These are phyloP conservation scores for Malthinus flaveolus DNA, from an alignment of 2,888 invertebrate genomes.

Conservation along the genomic window DNA sequence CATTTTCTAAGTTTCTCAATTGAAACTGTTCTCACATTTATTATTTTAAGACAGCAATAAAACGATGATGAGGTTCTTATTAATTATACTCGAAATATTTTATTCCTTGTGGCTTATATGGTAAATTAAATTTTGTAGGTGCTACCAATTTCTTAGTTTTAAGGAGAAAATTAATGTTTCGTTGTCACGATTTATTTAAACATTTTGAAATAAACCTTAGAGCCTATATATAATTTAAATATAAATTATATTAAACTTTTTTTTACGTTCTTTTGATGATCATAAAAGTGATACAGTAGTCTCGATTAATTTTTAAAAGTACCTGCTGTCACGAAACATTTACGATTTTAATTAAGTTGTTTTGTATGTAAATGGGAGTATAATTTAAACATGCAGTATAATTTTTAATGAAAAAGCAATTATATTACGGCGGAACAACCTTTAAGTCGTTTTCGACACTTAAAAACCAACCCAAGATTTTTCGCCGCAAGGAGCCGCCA, in stretches of 20 bases:
- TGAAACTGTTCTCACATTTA: conserved; percentile 53
- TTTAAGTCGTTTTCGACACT: conserved; percentile 44
- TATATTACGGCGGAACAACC: conserved; percentile 35
- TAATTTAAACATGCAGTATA: conserved; percentile 2
- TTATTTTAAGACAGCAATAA: conserved; percentile 44
- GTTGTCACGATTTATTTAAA: background rate
- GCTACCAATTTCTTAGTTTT: background rate
- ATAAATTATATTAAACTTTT: too few relatives aligned
- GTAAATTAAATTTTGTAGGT: too few relatives aligned
- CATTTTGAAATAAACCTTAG: background rate
- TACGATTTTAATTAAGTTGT: conserved; percentile 47
- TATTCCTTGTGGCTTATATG: too few relatives aligned
- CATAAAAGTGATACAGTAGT: conserved; percentile 3
- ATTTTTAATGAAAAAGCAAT: conserved; percentile 6
- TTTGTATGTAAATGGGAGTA: conserved; percentile 4
- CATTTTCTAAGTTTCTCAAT: conserved; percentile 49
- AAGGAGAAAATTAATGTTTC: background rate
- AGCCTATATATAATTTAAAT: too few relatives aligned
- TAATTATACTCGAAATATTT: conserved; percentile 18
- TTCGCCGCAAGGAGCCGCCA: conserved; percentile 35
- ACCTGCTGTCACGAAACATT: conserved; percentile 2
- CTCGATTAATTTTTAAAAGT: conserved; percentile 2
- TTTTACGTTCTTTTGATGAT: background rate
- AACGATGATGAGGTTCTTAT: conserved; percentile 28
- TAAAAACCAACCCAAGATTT: conserved; percentile 22